A percentile compares a stretch with the other conserved stretches of the same genome.
phyloP scores from a whole-genome alignment of 2,888 invertebrate genomes.

The Cordylochernes scorpioides region DNA sequence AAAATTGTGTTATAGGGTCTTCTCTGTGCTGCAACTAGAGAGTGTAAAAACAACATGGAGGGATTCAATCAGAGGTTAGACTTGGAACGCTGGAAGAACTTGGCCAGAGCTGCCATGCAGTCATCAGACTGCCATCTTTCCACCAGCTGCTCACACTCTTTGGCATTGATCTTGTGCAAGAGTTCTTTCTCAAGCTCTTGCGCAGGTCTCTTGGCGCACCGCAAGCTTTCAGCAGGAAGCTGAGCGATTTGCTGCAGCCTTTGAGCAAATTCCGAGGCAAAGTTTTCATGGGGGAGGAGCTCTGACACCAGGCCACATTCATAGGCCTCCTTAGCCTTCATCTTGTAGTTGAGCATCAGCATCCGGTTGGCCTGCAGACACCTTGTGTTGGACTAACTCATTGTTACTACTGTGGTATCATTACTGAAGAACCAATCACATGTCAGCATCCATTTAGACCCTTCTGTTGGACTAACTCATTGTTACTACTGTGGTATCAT shows the following conservation, averaged over 20 bases:
- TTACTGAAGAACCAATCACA: too few species aligned
- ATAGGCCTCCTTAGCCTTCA: constrained; percentile 50
- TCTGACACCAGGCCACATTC: constrained; percentile 47
- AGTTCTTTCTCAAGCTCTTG: constrained; percentile 29
- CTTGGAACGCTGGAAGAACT: constrained; percentile 9
- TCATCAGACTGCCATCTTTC: constrained; percentile 38
- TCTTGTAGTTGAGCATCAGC: constrained; percentile 39
- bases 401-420: too few species aligned
- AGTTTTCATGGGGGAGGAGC: constrained; percentile 36
- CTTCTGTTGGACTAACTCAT: too few species aligned
- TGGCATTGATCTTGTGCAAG: constrained; percentile 36
- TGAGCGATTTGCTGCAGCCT: too few species aligned
- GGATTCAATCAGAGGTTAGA: too few species aligned
- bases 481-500: too few species aligned
- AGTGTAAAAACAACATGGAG: too few species aligned
- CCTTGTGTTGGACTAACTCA: too few species aligned
- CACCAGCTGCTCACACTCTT: constrained; percentile 37
- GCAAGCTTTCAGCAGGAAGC: constrained; percentile 30
- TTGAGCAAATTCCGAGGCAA: too few species aligned
- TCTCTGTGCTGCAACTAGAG: too few species aligned
- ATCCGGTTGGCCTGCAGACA: constrained; percentile 29
- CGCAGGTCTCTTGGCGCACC: constrained; percentile 40
- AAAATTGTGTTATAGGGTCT: too few species aligned
- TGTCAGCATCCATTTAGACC: too few species aligned
- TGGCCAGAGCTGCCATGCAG: constrained; percentile 31